Base-by-base conservation (phyloP, 2,797 vertebrate genomes). In the Champsocephalus gunnari region DNA sequence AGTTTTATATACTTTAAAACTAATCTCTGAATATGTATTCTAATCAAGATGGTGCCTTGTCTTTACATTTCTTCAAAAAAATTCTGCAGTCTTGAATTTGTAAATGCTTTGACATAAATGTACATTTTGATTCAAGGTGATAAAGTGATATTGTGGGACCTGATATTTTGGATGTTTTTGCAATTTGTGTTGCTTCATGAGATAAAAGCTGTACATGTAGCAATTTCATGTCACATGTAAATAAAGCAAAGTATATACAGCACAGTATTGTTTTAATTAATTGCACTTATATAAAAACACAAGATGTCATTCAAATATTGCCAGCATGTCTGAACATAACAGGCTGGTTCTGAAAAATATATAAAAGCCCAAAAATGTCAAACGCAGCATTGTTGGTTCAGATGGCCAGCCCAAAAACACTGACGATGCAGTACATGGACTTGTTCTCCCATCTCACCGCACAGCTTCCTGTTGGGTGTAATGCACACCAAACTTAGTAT, bases 381-480 rank as follows among this genome's bases (percentile, higher is more conserved):
- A 69, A 56, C 19, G 53, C 5, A 28, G 28, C 4, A 10, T 2
- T 45, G 45, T 28, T 61, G 17, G 17, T 81, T 96, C 88, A 99
- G 63, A 99, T 94, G 73, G 96, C 95, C 59, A 99, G 94, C 47
- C 97, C 97, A 64, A 98, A 99, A 88, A 98, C 94, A 74, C 91
- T 99, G 93, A 99, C 95, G 3, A 98, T 96, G 87, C 97, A 99
- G 91, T 97, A 98, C 96, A 98, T 96, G 73, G 96, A 96, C 89
- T 98, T 97, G 82, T 99, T 99, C 89, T 98, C 97, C 97, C 98
- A 99, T 89, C 95, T 95, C 83, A 98, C 96, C 0, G 96, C 96
- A 88, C 97, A 99, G 92, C 95, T 97, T 82, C 96, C 98, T 99
- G 92, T 85, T 60, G 72, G 51, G 32, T 17, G 11, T 5, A 56